phyloP scores from a whole-genome alignment of 2,888 invertebrate species.

The Pyrochroa serraticornis region DNA sequence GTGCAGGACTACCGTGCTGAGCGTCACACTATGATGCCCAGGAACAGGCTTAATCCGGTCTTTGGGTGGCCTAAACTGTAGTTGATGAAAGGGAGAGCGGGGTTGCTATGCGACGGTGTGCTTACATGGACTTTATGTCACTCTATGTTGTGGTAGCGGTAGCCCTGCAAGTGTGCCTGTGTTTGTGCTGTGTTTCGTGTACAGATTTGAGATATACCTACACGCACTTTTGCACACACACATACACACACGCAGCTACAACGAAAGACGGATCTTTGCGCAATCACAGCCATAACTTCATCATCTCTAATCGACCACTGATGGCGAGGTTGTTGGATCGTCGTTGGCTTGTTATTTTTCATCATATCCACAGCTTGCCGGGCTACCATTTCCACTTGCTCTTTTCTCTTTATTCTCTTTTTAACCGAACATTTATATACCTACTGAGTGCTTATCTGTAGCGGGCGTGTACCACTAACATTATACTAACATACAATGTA shows the following conservation, averaged over 20 bases:
- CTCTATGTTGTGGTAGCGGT: conserved; percentile 60
- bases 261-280: conserved; percentile 16
- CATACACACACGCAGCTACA: conserved; percentile 54
- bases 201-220: conserved; percentile 39
- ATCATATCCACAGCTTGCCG: conserved; percentile 25
- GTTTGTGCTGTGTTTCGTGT: conserved; percentile 56
- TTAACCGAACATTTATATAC: conserved; percentile 15
- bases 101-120: conserved; percentile 26
- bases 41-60: conserved; percentile 47
- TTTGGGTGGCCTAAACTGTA: conserved; percentile 26
- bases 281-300: conserved; percentile 47
- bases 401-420: conserved; percentile 10
- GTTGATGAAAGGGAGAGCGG: conserved; percentile 17
- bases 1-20: conserved; percentile 50
- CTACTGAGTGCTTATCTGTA: conserved; percentile 26
- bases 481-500: conserved; percentile 56
- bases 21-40: no score
- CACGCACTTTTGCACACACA: conserved; percentile 54
- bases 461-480: conserved; percentile 46
- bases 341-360: conserved; percentile 4
- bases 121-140: conserved; percentile 31
- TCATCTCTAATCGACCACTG: background rate
- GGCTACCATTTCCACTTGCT: conserved; percentile 21
- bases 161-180: conserved; percentile 60
- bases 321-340: background rate